A percentile compares a stretch with the other conserved stretches of the same genome.
These are phyloP conservation scores for Stomatorhinus walkeri DNA, from an alignment of 2,797 vertebrate genomes.

Conservation along the genomic window DNA sequence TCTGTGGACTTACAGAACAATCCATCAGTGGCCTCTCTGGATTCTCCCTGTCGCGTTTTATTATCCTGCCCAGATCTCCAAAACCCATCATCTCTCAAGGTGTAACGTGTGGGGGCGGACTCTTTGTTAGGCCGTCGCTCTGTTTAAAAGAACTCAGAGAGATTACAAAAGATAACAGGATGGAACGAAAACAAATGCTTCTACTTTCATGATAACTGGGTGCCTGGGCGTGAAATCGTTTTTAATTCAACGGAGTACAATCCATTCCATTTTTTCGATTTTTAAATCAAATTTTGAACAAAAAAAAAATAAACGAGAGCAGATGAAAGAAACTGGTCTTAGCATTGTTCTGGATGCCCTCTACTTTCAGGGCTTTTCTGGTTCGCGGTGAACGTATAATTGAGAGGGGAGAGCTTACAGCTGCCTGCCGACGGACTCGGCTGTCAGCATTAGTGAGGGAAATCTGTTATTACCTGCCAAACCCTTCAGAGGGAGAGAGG, in stretches of 20 bases:
- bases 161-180: background rate
- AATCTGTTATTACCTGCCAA: conserved; percentile 1
- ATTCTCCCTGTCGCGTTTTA: background rate
- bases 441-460: background rate
- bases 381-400: background rate
- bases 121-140: background rate
- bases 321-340: background rate
- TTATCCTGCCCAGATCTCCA: background rate
- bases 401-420: background rate
- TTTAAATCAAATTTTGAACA: background rate
- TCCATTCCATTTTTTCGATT: background rate
- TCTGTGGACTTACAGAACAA: background rate
- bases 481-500: background rate
- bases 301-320: background rate
- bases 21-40: background rate
- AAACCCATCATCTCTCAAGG: conserved; percentile 8
- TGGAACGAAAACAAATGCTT: background rate
- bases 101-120: background rate
- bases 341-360: background rate
- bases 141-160: background rate
- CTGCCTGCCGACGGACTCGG: background rate
- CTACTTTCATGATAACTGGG: background rate
- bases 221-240: background rate
- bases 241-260: background rate
- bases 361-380: background rate